Evolutionary conservation across 2,888 invertebrate species (phyloP), one percentile per base, ranked within the genome.

Genomic region (Tipula lateralis): DNA sequence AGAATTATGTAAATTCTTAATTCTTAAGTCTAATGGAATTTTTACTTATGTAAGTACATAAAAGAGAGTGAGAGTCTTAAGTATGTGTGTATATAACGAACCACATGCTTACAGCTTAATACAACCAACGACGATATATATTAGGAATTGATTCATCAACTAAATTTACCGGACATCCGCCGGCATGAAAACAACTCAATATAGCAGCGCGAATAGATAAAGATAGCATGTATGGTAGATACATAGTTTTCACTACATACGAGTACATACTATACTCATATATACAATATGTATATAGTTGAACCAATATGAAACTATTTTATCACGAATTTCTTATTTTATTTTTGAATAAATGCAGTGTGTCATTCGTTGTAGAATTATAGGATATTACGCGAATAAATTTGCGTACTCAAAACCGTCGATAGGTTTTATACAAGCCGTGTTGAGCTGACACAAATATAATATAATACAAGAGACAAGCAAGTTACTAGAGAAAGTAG

Each of bases 81-180:
- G 66, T 66, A n/a, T n/a, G n/a, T n/a, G n/a, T n/a, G n/a, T n/a
- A 66, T 0, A 24, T 66, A 66, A 66, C n/a, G 6, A 66, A 66
- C 66, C 24, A 66, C 66, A 66, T 66, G 66, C 24, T 66, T n/a
- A n/a, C n/a, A n/a, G n/a, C n/a, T n/a, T 24, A 66, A 66, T 66
- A 66, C 9, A 66, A 66, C 66, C 66, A 24, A 66, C 66, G 66
- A 66, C 66, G 66, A 24, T 66, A 66, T n/a, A n/a, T 24, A 82
- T 83, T 19, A 34, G 34, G 83, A 84, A 84, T 50, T 84, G 84
- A 50, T 84, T 84, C 84, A 84, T 44, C 84, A 84, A 83, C 30
- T 84, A 84, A 84, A 84, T 84, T 44, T 34, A 66, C 85, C 85
- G 85, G 85, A 85, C 83, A 84, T 85, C 85, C 85, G 85, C 84